Percentiles rank a stretch among this genome's conserved stretches.
Evolutionary conservation across 2,113 vertebrate genomes (phyloP).

Genomic region (Tachysurus vachellii): DNA sequence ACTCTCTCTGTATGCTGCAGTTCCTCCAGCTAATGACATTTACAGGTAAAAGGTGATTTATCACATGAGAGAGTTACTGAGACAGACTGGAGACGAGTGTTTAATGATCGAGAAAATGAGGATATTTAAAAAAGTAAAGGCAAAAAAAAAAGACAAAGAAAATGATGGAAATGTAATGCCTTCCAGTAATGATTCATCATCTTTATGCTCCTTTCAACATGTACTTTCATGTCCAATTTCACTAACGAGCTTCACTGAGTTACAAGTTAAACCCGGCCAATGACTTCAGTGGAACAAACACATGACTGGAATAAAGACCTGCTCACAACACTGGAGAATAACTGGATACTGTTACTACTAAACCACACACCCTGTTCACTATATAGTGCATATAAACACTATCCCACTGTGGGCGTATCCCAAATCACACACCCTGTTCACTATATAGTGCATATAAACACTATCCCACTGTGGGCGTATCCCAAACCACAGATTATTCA

Average conservation of each 20-base stretch:
- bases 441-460: background rate
- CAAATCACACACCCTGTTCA: background rate
- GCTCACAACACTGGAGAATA: background rate
- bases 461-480: background rate
- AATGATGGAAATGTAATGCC: conserved; percentile 48
- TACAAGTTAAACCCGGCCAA: background rate
- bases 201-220: conserved; percentile 23
- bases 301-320: background rate
- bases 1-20: background rate
- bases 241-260: background rate
- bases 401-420: background rate
- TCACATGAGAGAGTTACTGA: conserved; percentile 33
- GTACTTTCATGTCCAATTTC: conserved; percentile 52
- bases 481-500: background rate
- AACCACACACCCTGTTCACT: background rate
- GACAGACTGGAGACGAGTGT: background rate
- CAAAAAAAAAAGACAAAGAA: background rate
- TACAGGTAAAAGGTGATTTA: background rate
- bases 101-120: conserved; percentile 20
- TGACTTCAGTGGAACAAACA: background rate
- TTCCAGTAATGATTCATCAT: conserved; percentile 27
- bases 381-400: no score
- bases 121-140: conserved; percentile 13
- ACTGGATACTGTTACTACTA: background rate
- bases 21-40: background rate